Evolutionary conservation across 1,140 invertebrate species (phyloP), one percentile per base, ranked within the genome.

Genomic region (Vanessa tameamea): DNA sequence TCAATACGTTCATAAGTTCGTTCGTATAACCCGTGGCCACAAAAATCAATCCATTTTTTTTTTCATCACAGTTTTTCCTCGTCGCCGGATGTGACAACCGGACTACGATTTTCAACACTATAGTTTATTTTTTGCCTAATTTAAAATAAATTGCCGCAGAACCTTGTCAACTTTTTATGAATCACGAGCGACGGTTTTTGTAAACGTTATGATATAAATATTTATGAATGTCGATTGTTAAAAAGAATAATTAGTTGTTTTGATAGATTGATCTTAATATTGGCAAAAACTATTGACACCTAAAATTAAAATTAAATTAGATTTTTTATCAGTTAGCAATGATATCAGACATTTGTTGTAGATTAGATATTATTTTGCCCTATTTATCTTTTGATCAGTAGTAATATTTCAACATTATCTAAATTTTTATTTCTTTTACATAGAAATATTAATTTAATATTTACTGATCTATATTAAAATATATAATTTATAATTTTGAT

Each of bases 91-190:
- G 81, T 86, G 82, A 86, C 82, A 71, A 78, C 78, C 76, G 70
- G 69, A 78, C 69, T 37, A 59, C 51, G 37, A 65, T 50, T 66
- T 59, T 71, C 26, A 61, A 48, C 61, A 75, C 63, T 67, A 66
- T 59, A 71, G 15, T 69, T 61, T 68, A 53, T 64, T 76, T 86
- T 81, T 78, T 79, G 78, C 82, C 84, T 85, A 86, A 86, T 87
- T 87, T 82, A 84, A 87, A 87, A 85, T 82, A 84, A 87, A 87
- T 87, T 86, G 78, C 80, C 71, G 67, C 43, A 75, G 82, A 75
- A 79, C 80, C 73, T 85, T 82, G 79, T 63, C 64, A 63, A 50
- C 48, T 71, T 72, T 72, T 64, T 72, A 47, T 72, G 37, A 16
- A 47, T 6, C 9, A 82, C 78, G 76, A 59, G 16, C 50, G 47